These are phyloP conservation scores for Noctilio leporinus DNA, from an alignment of 2,113 vertebrate species.

Conservation along the genomic window DNA sequence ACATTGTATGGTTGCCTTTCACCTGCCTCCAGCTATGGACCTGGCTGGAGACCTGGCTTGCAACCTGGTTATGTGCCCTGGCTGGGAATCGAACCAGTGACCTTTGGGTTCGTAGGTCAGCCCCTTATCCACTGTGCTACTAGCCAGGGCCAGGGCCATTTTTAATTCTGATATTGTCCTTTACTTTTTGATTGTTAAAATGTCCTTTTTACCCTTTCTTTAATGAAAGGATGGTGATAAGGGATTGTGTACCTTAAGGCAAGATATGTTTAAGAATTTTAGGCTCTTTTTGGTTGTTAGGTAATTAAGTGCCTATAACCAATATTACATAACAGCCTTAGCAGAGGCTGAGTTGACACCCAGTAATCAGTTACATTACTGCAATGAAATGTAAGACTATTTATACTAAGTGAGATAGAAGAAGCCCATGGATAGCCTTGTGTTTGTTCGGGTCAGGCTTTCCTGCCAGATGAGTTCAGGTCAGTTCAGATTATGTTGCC, in stretches of 20 bases:
- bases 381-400: background rate
- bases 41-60: too few relatives aligned
- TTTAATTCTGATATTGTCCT: background rate
- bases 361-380: background rate
- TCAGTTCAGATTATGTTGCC: constrained; percentile 22
- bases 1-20: too few relatives aligned
- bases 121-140: too few relatives aligned
- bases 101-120: too few relatives aligned
- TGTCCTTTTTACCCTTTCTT: background rate
- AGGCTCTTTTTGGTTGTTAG: background rate
- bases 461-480: background rate
- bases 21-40: too few relatives aligned
- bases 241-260: background rate
- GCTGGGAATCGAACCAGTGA: too few relatives aligned
- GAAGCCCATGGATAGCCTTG: background rate
- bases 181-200: background rate
- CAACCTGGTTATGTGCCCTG: too few relatives aligned
- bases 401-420: background rate
- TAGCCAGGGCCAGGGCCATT: too few relatives aligned
- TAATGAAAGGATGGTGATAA: background rate
- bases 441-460: background rate
- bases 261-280: constrained; percentile 7
- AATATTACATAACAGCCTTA: background rate
- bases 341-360: background rate
- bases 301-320: background rate